These are phyloP conservation scores for Cydia pomonella DNA, from an alignment of 1,140 invertebrate genomes.

Conservation along the genomic window DNA sequence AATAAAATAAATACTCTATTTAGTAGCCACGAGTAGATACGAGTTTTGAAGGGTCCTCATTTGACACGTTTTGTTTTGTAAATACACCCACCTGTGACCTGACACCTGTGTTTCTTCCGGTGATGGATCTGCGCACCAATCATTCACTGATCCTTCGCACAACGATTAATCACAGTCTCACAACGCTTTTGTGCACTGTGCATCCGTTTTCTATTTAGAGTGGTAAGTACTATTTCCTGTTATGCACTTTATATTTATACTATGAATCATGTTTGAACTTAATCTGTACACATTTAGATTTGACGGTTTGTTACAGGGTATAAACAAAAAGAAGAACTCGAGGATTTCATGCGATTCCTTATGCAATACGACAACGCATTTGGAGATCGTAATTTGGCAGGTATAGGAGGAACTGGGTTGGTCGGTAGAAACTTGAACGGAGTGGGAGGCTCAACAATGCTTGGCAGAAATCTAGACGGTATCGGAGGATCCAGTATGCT, in stretches of 20 bases:
- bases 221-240: slow-evolving; percentile 38
- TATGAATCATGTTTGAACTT: not conserved
- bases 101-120: slow-evolving; percentile 39
- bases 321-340: slow-evolving; percentile 60
- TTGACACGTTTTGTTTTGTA: slow-evolving; percentile 21
- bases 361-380: slow-evolving; percentile 55
- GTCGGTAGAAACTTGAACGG: slow-evolving; percentile 43
- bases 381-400: slow-evolving; percentile 54
- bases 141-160: slow-evolving; percentile 53
- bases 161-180: slow-evolving; percentile 41
- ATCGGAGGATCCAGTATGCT: slow-evolving; percentile 38
- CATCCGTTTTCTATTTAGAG: slow-evolving; percentile 37
- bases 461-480: slow-evolving; percentile 48
- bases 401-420: slow-evolving; percentile 47
- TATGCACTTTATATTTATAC: slow-evolving; percentile 2
- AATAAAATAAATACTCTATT: not conserved
- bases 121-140: slow-evolving; percentile 58
- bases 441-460: slow-evolving; percentile 37
- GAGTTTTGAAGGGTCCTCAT: not conserved
- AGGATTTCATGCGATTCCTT: slow-evolving; percentile 61
- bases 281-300: slow-evolving; percentile 31
- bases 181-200: slow-evolving; percentile 45
- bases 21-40: not conserved
- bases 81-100: slow-evolving; percentile 9
- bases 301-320: slow-evolving; percentile 60